Base-by-base conservation (phyloP, 53 echinoderm and acorn worm genomes). In the Luidia sarsii region DNA sequence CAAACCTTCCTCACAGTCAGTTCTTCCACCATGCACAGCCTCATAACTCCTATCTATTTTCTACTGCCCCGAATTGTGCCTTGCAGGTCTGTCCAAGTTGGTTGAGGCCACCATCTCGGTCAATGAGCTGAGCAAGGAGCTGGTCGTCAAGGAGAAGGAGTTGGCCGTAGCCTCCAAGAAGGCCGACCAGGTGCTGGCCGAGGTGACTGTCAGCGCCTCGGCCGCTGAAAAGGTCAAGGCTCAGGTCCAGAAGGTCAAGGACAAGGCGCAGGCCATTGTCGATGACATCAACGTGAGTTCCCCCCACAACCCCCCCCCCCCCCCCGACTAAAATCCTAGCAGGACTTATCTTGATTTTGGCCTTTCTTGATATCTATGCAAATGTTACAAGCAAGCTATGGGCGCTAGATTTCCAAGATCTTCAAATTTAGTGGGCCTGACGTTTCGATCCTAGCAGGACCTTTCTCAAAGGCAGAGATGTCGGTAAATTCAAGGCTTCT, bases 211-310 rank as follows among this genome's bases (percentile, higher is more conserved):
- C 77, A 97, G 99, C 87, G 99, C 99, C 57, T 91, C 91, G 65
- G 99, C 99, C 39, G 99, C 99, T 9, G 99, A 97, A 70, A 97
- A 94, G 87, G 99, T 97, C 89, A 97, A 97, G 55, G 91, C 99
- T 41, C 99, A 97, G 74, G 99, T 97, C 10, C 99, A 97, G 85
- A 97, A 97, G 80, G 99, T 97, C 75, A 97, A 97, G 64, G 99
- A 97, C 56, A 97, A 94, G 75, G 99, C 99, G 25, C 99, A 97
- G 91, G 94, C 79, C 35, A 97, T 97, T 80, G 99, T 97, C 54
- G 99, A 97, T 69, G 99, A 94, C 68, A 97, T 97, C 70, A 89
- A 90, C 57, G 99, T 97, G 68, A 88, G 99, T 91, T 19, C 10
- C 39, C 8, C 38, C 23, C 30, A 8, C 11, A 33, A 32, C 20